phyloP scores from a whole-genome alignment of 2,797 vertebrate species.

The Pelobates cultripes region DNA sequence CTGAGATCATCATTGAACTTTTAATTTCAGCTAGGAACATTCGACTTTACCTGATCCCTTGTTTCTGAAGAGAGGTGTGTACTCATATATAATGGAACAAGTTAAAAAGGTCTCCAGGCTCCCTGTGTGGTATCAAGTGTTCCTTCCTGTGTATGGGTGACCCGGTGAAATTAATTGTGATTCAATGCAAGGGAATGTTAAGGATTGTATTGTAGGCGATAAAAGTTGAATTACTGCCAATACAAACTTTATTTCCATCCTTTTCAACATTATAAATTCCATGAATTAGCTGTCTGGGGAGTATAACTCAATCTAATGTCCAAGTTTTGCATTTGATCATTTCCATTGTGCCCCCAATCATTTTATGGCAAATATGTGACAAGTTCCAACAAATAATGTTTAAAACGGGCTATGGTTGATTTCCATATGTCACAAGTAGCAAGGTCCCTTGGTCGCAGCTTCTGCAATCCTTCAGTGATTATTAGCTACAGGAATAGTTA shows the following conservation, averaged over 20 bases:
- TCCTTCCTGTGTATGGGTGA: constrained; percentile 1
- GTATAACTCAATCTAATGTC: constrained; percentile 48
- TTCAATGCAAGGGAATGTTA: constrained; percentile 13
- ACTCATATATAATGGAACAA: not conserved
- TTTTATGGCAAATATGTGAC: constrained; percentile 18
- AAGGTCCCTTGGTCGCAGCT: no score
- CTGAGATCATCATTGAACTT: not conserved
- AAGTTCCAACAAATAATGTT: not conserved
- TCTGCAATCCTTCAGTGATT: no score
- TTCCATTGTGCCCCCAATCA: not conserved
- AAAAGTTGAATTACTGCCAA: constrained; percentile 37
- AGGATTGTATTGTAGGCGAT: constrained; percentile 40
- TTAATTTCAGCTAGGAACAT: not conserved
- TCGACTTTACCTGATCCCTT: not conserved
- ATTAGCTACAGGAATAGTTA: no score
- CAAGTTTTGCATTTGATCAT: constrained; percentile 14
- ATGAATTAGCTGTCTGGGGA: constrained; percentile 23
- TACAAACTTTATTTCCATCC: constrained; percentile 50
- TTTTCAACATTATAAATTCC: constrained; percentile 41
- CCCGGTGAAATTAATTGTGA: constrained; percentile 9
- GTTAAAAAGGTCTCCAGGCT: constrained; percentile 20
- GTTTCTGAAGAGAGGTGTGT: not conserved
- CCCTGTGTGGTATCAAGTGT: constrained; percentile 57
- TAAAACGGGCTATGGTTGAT: constrained; percentile 4
- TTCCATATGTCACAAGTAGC: not conserved